Base-by-base conservation (phyloP, 2,113 vertebrate species). In the Cinclus cinclus region DNA sequence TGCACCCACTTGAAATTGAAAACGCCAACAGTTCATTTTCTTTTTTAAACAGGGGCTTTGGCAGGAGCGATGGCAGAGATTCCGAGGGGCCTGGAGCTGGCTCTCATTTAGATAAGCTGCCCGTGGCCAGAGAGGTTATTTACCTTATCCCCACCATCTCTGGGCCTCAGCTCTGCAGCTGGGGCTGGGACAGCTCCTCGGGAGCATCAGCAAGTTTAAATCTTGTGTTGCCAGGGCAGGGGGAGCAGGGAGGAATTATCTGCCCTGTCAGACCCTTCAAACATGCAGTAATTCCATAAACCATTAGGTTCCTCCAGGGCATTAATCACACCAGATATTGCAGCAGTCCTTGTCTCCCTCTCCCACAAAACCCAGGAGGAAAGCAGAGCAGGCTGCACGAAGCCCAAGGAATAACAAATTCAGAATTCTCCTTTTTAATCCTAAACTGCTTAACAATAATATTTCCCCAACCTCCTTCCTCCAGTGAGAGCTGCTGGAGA, bases 41-140 rank as follows among this genome's bases (percentile, higher is more conserved):
- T 47, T 56, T 81, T 87, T 88, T 47, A 80, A 90, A 76, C 19
- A 28, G 0, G 16, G 20, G 46, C 4, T 67, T 47, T 41, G 23
- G 46, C 31, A 5, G 80, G 14, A 67, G 64, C 0, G 47, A 93
- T 89, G 69, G 86, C 91, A 89, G 81, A 67, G 80, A 27, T 68
- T 81, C 60, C 28, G 6, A 55, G 78, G 62, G 56, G 19, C 31
- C 39, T 42, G 3, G 33, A 69, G 33, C 56, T 47, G 42, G 13
- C 74, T 95, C 70, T 83, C 76, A 95, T 93, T 95, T 90, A 95
- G 91, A 95, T 93, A 94, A 95, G 80, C 71, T 77, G 89, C 30
- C 59, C 24, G 0, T 42, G 64, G 78, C 70, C 90, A 41, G 41
- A 76, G 58, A 79, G 77, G 77, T 94, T 74, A 86, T 90, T 92